phyloP scores from a whole-genome alignment of 2,797 vertebrate species.

The Gymnodraco acuticeps region DNA sequence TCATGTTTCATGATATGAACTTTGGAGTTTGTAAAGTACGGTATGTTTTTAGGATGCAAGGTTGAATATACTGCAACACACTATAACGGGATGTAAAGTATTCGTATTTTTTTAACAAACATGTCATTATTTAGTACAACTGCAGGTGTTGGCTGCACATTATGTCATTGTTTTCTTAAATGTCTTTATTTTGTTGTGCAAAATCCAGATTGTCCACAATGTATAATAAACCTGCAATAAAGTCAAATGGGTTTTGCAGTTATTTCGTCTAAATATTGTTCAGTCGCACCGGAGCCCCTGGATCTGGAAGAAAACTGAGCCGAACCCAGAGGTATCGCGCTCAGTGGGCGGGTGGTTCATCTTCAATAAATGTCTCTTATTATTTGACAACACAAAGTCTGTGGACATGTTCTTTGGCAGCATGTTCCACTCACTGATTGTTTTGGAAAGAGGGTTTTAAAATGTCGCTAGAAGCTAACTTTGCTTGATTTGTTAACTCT shows the following conservation, averaged over 20 bases:
- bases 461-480: too few relatives aligned
- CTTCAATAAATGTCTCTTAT: too few relatives aligned
- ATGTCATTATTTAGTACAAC: background rate
- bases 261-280: background rate
- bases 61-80: slow-evolving; percentile 4
- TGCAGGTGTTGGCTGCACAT: background rate
- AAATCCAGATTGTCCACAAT: slow-evolving; percentile 11
- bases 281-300: background rate
- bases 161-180: background rate
- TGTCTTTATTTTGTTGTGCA: slow-evolving; percentile 25
- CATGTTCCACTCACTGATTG: too few relatives aligned
- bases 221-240: slow-evolving; percentile 36
- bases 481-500: too few relatives aligned
- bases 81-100: slow-evolving; percentile 6
- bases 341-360: too few relatives aligned
- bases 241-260: slow-evolving; percentile 10
- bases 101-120: background rate
- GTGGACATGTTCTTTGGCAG: too few relatives aligned
- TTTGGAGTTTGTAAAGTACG: background rate
- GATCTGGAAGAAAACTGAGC: too few relatives aligned
- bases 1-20: background rate
- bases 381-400: too few relatives aligned
- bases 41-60: slow-evolving; percentile 4
- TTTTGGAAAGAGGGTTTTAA: too few relatives aligned
- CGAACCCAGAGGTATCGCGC: too few relatives aligned